A percentile compares a stretch with the other conserved stretches of the same genome.
phyloP scores from a whole-genome alignment of 1,140 invertebrate genomes.

The Penaeus chinensis region DNA sequence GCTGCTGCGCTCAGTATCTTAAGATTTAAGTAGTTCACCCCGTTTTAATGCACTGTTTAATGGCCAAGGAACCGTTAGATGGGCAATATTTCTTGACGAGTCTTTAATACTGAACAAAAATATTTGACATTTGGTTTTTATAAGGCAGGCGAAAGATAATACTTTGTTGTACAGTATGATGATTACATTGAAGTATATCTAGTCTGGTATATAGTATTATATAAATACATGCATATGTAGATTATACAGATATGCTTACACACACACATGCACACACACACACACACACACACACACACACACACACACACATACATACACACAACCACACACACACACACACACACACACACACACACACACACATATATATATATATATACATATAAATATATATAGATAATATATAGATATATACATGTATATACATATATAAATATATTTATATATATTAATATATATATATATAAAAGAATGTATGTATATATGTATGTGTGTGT shows the following conservation, averaged over 20 bases:
- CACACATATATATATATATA: slow-evolving; percentile 12
- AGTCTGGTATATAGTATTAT: not conserved
- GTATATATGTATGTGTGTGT: too few species aligned
- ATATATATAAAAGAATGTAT: not conserved
- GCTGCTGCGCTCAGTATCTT: too few species aligned
- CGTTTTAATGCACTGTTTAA: too few species aligned
- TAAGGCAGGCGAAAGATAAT: too few species aligned
- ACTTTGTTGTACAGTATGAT: too few species aligned
- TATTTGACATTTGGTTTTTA: too few species aligned
- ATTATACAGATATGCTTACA: not conserved
- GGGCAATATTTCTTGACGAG: too few species aligned
- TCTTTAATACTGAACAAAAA: too few species aligned
- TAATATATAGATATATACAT: not conserved
- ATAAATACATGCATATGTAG: not conserved
- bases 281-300: not conserved
- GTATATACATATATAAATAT: not conserved
- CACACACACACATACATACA: not conserved
- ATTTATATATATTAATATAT: not conserved
- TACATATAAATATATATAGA: slow-evolving; percentile 1
- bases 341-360: not conserved
- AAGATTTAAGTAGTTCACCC: too few species aligned
- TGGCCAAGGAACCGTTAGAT: too few species aligned
- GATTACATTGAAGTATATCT: too few species aligned
- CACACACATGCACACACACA: not conserved
- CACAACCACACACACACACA: not conserved